Percentiles rank a stretch among this genome's conserved stretches.
Evolutionary conservation across 2,888 invertebrate species (phyloP).

Genomic region (Sinopyrophorus schimmeli): DNA sequence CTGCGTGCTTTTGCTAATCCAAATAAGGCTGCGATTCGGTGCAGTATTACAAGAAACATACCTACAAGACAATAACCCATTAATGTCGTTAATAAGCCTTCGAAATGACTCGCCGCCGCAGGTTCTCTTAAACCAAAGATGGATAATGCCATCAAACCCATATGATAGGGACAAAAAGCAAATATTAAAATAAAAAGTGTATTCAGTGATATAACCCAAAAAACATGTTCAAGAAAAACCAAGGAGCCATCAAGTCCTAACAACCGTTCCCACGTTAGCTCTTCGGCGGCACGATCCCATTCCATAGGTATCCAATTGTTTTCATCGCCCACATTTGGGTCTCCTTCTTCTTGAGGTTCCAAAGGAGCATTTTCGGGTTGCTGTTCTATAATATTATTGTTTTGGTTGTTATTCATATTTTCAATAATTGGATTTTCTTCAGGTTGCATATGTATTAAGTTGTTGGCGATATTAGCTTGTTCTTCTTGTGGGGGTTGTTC

Average conservation of each 20-base stretch:
- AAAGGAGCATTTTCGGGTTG: constrained; percentile 32
- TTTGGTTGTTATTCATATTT: constrained; percentile 19
- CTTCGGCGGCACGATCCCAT: constrained; percentile 97
- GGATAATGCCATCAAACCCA: constrained; percentile 83
- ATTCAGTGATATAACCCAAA: constrained; percentile 98
- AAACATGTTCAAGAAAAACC: constrained; percentile 97
- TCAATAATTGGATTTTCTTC: constrained; percentile 21
- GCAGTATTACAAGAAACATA: constrained; percentile 76
- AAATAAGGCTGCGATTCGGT: constrained; percentile 80
- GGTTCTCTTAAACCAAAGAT: constrained; percentile 69
- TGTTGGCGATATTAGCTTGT: constrained; percentile 34
- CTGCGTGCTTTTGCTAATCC: constrained; percentile 79
- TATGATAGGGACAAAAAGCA: constrained; percentile 95
- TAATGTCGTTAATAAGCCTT: constrained; percentile 88
- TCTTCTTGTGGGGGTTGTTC: constrained; percentile 33
- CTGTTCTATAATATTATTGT: constrained; percentile 49
- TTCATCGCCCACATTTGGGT: constrained; percentile 70
- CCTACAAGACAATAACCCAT: constrained; percentile 94
- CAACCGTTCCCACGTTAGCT: constrained; percentile 96
- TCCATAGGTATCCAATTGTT: constrained; percentile 98
- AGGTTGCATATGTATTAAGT: constrained; percentile 13
- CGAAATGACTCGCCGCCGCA: constrained; percentile 81
- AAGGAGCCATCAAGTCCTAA: constrained; percentile 95
- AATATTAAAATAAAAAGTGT: constrained; percentile 96
- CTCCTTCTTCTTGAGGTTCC: constrained; percentile 50